Conservation (phyloP, 2,797 vertebrate species). For the Sandelia bainsii region DNA sequence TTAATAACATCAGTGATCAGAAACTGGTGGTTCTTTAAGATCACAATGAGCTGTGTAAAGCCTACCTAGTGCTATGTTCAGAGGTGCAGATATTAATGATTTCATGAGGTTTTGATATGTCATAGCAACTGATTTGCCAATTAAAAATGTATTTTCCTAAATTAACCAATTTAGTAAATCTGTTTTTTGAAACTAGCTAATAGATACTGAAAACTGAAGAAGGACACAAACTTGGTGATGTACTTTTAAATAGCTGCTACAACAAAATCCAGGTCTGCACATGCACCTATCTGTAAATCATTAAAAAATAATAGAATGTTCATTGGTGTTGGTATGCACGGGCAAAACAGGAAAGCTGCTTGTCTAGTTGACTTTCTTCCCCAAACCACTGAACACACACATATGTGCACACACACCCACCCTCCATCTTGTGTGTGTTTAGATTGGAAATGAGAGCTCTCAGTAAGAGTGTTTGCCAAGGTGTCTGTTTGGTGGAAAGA, state of each 20-base stretch:
- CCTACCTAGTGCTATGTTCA: no score
- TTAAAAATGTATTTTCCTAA: no score
- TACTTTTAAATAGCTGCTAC: neutral
- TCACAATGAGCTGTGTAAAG: no score
- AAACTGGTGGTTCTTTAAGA: no score
- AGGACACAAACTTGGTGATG: neutral
- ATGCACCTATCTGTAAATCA: neutral
- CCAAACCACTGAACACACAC: neutral
- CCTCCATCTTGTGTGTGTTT: constrained; percentile 37
- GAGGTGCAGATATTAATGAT: no score
- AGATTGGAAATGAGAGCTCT: constrained; percentile 68
- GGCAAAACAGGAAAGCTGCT: constrained; percentile 7
- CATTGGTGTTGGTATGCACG: neutral
- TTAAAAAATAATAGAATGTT: neutral
- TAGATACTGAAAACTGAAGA: neutral
- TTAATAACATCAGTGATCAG: no score
- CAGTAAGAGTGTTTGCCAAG: constrained; percentile 65
- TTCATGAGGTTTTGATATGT: no score
- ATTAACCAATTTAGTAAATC: neutral
- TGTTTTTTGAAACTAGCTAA: neutral
- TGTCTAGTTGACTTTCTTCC: constrained; percentile 5
- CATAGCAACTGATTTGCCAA: no score
- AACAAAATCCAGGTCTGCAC: neutral
- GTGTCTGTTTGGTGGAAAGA: constrained; percentile 60
- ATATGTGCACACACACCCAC: neutral